Evolutionary conservation across 2,888 invertebrate genomes (phyloP).

Genomic region (Cetonia aurata): DNA sequence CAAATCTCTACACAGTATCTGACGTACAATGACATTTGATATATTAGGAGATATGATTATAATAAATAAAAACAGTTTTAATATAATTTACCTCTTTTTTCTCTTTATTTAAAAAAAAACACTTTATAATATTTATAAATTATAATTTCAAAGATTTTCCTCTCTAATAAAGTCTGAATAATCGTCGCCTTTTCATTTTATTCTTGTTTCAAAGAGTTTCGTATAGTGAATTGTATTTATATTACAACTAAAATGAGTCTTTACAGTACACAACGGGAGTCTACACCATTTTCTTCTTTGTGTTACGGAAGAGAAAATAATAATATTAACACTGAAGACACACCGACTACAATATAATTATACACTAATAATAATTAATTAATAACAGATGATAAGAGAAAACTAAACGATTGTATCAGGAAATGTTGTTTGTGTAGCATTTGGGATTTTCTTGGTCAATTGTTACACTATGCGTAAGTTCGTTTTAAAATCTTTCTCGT

Average conservation of each 20-base stretch:
- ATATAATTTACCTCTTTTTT: slow-evolving; percentile 49
- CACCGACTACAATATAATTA: slow-evolving; percentile 43
- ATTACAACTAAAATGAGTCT: slow-evolving; percentile 49
- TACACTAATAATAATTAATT: no score
- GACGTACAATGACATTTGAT: neutral
- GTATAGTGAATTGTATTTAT: no score
- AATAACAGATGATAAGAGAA: slow-evolving; percentile 7
- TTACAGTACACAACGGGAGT: slow-evolving; percentile 53
- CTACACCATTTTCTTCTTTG: slow-evolving; percentile 44
- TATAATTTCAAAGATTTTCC: slow-evolving; percentile 50
- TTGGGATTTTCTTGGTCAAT: slow-evolving; percentile 31
- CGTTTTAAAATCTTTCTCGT: slow-evolving; percentile 14
- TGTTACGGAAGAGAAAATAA: slow-evolving; percentile 50
- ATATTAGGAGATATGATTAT: neutral
- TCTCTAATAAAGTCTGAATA: no score
- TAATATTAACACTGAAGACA: slow-evolving; percentile 47
- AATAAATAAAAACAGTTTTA: slow-evolving; percentile 13
- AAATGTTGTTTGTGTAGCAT: slow-evolving; percentile 39
- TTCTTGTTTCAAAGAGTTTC: no score
- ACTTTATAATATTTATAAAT: slow-evolving; percentile 53
- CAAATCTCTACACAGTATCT: no score
- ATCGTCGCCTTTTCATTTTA: no score
- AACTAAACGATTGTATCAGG: slow-evolving; percentile 47
- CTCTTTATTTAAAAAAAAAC: slow-evolving; percentile 46
- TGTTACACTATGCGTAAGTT: slow-evolving; percentile 17